Base-by-base conservation (phyloP, 1,140 invertebrate species). In the Protaetia brevitarsis region DNA sequence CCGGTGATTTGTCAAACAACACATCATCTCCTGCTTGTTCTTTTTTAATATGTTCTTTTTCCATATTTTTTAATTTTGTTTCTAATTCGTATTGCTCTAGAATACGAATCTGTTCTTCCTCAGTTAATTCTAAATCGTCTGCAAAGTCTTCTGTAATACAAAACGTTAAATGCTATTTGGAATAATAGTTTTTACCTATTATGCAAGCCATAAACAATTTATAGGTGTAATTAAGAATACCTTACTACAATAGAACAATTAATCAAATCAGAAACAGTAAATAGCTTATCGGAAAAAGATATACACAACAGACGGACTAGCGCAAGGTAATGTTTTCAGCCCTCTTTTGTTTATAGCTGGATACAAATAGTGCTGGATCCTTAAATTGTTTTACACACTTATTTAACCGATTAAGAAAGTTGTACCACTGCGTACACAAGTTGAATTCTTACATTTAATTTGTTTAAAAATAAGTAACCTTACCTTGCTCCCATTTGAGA, bases 81-180 rank as follows among this genome's bases (percentile, higher is more conserved):
- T 80, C 79, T 27, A 75, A 71, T 69, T 85, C 84, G 71, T 86
- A 87, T 73, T 84, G 82, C 72, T 85, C 83, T 70, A 85, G 74
- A 65, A 84, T 78, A 70, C 83, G 75, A 0, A 78, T 86, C 69
- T 86, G 83, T 69, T 86, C 81, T 77, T 85, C 84, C 71, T 86
- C 84, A 3, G 83, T 83, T 13, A 86, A 74, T 77, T 85, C 83
- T 21, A 86, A 78, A 72, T 84, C 79, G 69, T 79, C 76, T 19
- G 82, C 82, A 77, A 85, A 84, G 76, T 85, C 83, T 79, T 84
- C 83, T 84, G 78, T 66, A 79, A 75, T 41, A 76, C 61, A 72
- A 71, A 59, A 29, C 30, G 16, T 28, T 21, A 29, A n/a, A n/a
- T n/a, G 5, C 13, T 59, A 1, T 19, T n/a, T 59, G 26, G 19